Conservation (phyloP, 37 sponge, comb jelly and placozoan genomes). For the Ephydatia muelleri region DNA sequence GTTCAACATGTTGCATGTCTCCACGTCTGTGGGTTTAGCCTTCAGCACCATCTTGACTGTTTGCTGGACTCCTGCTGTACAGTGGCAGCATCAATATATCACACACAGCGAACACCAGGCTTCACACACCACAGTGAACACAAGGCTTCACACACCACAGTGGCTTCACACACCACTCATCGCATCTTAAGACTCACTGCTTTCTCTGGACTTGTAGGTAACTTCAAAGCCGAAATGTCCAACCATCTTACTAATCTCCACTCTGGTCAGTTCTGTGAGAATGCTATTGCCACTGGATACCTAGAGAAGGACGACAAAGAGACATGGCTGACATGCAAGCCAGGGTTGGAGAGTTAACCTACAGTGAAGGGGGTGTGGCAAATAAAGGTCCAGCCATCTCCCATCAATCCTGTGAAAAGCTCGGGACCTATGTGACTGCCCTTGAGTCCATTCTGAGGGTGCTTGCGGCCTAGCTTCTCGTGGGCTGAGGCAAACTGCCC, state of each 20-base stretch:
- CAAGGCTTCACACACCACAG: neutral
- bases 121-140: neutral
- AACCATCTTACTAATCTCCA: constrained; percentile 74
- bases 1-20: constrained; percentile 77
- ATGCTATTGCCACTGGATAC: constrained; percentile 74
- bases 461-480: constrained; percentile 76
- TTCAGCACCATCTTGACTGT: constrained; percentile 55
- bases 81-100: no score
- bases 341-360: constrained; percentile 10
- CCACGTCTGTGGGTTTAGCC: constrained; percentile 65
- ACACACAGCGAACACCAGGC: no score
- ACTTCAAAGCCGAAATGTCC: constrained; percentile 78
- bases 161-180: neutral
- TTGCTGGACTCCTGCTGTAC: neutral
- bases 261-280: constrained; percentile 74
- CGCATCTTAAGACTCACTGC: neutral
- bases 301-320: constrained; percentile 16
- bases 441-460: constrained; percentile 59
- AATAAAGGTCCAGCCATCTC: constrained; percentile 30
- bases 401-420: constrained; percentile 51
- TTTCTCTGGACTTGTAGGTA: constrained; percentile 15
- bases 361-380: constrained; percentile 38
- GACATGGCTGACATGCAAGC: neutral
- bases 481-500: constrained; percentile 83
- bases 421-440: constrained; percentile 31